Conservation (phyloP, 1,140 invertebrate species). For the Heliconius himera region DNA sequence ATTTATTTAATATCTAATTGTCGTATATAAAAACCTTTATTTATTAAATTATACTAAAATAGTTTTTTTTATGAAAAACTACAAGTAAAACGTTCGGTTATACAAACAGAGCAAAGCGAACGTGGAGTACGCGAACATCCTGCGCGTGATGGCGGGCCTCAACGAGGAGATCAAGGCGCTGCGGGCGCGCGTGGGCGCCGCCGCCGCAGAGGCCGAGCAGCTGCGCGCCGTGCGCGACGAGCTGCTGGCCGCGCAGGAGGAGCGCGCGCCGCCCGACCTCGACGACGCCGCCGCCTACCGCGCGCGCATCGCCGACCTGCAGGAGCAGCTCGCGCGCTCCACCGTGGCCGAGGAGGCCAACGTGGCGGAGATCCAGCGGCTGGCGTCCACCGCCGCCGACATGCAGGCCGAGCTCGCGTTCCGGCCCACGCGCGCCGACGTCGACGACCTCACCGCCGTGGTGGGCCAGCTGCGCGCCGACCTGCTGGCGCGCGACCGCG, state of each 20-base stretch:
- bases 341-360: constrained; percentile 68
- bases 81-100: not conserved
- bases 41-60: too few species aligned
- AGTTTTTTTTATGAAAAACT: too few species aligned
- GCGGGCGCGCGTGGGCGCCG: constrained; percentile 55
- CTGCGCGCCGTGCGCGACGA: constrained; percentile 65
- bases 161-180: constrained; percentile 73
- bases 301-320: constrained; percentile 60
- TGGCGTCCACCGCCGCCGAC: constrained; percentile 63
- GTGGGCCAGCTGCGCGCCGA: constrained; percentile 60
- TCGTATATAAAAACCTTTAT: too few species aligned
- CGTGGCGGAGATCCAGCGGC: constrained; percentile 68
- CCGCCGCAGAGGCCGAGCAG: constrained; percentile 58
- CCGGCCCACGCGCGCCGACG: constrained; percentile 66
- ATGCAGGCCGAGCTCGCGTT: constrained; percentile 75
- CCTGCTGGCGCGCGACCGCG: constrained; percentile 52
- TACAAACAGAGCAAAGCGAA: constrained; percentile 58
- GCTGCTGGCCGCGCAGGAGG: constrained; percentile 57
- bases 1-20: too few species aligned
- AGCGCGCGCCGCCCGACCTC: constrained; percentile 39
- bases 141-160: constrained; percentile 72
- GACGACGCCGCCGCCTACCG: constrained; percentile 57
- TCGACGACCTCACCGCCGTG: constrained; percentile 65
- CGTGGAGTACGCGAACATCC: constrained; percentile 69
- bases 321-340: constrained; percentile 68